Evolutionary conservation across 1,140 invertebrate species (phyloP).

Genomic region (Leptonema lineaticorne): DNA sequence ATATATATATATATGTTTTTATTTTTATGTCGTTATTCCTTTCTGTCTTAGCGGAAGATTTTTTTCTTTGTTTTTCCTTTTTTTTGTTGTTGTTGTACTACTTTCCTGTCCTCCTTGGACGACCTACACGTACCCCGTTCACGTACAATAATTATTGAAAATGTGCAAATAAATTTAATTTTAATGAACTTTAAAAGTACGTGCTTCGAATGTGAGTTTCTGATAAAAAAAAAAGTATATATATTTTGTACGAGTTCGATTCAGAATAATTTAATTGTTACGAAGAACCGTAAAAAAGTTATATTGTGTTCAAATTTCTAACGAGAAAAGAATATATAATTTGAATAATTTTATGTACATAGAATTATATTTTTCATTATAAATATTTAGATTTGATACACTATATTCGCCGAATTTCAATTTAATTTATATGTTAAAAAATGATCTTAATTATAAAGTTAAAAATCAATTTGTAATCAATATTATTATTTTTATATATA

Average conservation of each 20-base stretch:
- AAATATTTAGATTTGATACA: too few species aligned
- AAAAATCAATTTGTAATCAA: too few species aligned
- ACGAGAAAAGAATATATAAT: neutral
- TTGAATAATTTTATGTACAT: neutral
- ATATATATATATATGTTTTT: too few species aligned
- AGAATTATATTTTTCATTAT: too few species aligned
- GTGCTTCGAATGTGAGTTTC: conserved; percentile 6
- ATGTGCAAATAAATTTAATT: conserved; percentile 15
- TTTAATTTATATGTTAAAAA: too few species aligned
- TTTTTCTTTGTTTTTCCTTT: neutral
- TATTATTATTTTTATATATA: too few species aligned
- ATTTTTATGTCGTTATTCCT: neutral
- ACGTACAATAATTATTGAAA: conserved; percentile 12
- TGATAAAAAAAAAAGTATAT: neutral
- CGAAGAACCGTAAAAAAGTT: neutral
- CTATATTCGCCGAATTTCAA: too few species aligned
- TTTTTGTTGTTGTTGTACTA: neutral
- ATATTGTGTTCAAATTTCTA: neutral
- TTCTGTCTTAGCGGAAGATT: neutral
- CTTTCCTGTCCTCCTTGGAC: neutral
- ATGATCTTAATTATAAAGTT: too few species aligned
- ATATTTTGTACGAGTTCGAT: neutral
- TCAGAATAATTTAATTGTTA: neutral
- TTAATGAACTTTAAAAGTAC: neutral
- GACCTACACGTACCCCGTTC: too few species aligned